Conservation (phyloP, 1,140 invertebrate species). For the Wiebesia pumilae region DNA sequence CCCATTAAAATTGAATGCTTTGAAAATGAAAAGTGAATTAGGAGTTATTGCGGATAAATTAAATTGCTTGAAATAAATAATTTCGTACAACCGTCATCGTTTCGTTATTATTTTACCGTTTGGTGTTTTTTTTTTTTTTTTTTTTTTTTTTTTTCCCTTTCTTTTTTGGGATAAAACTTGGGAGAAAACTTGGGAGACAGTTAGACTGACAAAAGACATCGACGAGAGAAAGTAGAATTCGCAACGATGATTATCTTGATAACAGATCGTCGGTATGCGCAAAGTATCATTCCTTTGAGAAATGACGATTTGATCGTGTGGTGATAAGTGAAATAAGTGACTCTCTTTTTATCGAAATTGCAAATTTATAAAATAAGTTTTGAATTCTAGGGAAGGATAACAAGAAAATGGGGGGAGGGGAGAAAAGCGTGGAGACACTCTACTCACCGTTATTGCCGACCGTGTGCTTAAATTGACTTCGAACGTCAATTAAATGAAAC, state of each 20-base stretch:
- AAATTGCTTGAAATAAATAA: neutral
- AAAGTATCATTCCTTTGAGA: neutral
- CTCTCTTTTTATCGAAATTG: neutral
- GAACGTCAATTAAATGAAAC: constrained; percentile 34
- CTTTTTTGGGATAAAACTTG: too few relatives aligned
- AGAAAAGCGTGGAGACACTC: neutral
- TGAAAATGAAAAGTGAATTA: constrained; percentile 8
- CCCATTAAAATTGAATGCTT: neutral
- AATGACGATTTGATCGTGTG: neutral
- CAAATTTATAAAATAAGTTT: constrained; percentile 21
- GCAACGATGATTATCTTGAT: constrained; percentile 11
- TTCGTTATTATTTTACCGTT: neutral
- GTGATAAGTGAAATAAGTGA: neutral
- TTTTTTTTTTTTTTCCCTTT: too few relatives aligned
- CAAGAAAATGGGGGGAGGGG: too few relatives aligned
- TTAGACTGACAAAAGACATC: neutral
- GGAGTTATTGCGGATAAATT: neutral
- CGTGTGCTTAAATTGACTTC: neutral
- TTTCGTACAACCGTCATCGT: neutral
- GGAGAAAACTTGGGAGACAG: neutral
- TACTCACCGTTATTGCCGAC: neutral
- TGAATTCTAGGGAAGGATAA: constrained; percentile 2
- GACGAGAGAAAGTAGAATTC: constrained; percentile 1
- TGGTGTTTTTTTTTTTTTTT: neutral
- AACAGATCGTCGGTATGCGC: neutral